Conservation (phyloP, 2,888 invertebrate genomes). For the Cyrtodaria siliqua region DNA sequence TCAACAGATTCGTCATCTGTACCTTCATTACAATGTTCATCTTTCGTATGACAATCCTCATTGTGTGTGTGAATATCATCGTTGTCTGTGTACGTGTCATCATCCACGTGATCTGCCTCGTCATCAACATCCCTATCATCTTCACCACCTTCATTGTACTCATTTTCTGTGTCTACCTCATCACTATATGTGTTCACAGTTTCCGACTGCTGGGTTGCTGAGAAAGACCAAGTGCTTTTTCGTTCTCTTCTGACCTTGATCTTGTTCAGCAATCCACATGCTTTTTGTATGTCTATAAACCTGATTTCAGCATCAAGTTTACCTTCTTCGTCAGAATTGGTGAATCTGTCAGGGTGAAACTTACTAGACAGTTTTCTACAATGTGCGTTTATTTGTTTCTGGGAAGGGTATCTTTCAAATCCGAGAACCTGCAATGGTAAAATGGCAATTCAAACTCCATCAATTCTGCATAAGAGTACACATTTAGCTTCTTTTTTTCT, state of each 20-base stretch:
- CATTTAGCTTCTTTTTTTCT: no score
- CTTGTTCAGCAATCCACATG: constrained; percentile 45
- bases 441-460: no score
- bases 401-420: constrained; percentile 35
- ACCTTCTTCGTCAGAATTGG: constrained; percentile 23
- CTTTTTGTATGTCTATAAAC: constrained; percentile 57
- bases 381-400: constrained; percentile 42
- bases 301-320: constrained; percentile 32
- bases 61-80: constrained; percentile 7
- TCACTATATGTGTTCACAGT: constrained; percentile 6
- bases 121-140: not conserved
- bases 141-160: constrained; percentile 23
- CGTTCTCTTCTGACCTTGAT: constrained; percentile 43
- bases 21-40: not conserved
- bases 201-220: constrained; percentile 8
- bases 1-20: not conserved
- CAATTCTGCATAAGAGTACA: no score
- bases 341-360: constrained; percentile 52
- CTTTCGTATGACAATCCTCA: not conserved
- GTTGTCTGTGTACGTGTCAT: constrained; percentile 5
- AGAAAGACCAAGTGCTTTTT: constrained; percentile 36
- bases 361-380: constrained; percentile 48
- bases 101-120: not conserved
- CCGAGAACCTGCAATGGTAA: constrained; percentile 50
- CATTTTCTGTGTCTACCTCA: constrained; percentile 21